Evolutionary conservation across 53 echinoderm and acorn worm genomes (phyloP).

Genomic region (Echinometra lucunter): DNA sequence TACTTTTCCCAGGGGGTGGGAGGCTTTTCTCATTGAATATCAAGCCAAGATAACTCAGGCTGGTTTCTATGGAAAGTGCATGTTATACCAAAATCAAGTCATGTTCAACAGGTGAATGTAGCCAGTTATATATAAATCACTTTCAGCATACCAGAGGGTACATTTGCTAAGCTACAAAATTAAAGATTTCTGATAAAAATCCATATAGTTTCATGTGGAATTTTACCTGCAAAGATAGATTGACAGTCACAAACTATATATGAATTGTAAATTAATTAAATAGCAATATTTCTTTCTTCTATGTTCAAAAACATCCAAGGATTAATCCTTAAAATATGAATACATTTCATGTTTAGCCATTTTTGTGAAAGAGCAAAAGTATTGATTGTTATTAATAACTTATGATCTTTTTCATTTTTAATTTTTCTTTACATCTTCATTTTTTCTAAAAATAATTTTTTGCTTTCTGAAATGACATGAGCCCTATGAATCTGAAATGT

Average conservation of each 20-base stretch:
- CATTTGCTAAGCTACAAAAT: background rate
- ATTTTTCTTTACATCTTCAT: too few species aligned
- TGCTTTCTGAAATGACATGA: background rate
- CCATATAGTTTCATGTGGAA: background rate
- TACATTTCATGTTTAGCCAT: too few species aligned
- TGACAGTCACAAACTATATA: background rate
- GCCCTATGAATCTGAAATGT: background rate
- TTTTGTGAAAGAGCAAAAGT: too few species aligned
- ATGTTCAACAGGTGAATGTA: too few species aligned
- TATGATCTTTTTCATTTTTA: background rate
- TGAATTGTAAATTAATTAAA: background rate
- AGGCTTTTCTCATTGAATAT: background rate
- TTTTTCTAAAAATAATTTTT: background rate
- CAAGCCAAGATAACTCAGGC: too few species aligned
- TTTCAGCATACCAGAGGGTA: background rate
- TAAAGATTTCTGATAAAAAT: background rate
- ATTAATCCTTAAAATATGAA: too few species aligned
- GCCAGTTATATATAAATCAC: background rate
- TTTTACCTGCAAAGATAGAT: background rate
- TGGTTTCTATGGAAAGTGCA: too few species aligned
- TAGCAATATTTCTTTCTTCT: background rate
- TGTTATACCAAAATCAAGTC: too few species aligned
- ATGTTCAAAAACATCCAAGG: too few species aligned
- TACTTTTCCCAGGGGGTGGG: too few species aligned
- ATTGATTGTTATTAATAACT: too few species aligned